A percentile compares a stretch with the other conserved stretches of the same genome.
These are phyloP conservation scores for Neotoxoptera formosana DNA, from an alignment of 1,140 invertebrate species.

Conservation along the genomic window DNA sequence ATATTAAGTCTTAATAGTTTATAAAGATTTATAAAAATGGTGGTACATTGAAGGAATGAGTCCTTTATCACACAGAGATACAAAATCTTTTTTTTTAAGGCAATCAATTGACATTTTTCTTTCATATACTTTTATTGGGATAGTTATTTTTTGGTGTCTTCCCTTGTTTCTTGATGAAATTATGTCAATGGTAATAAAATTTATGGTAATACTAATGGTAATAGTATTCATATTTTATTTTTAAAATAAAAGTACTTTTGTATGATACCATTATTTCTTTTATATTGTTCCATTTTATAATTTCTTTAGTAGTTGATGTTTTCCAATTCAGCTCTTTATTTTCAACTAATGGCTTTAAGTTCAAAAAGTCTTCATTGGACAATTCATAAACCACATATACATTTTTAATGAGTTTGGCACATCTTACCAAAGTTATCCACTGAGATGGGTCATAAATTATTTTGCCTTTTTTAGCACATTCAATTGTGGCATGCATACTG, in stretches of 20 bases:
- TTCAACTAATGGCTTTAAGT: background rate
- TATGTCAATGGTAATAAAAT: background rate
- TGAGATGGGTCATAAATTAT: background rate
- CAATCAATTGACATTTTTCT: too few relatives aligned
- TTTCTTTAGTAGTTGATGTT: background rate
- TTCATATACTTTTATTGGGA: too few relatives aligned
- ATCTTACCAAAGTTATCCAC: conserved; percentile 50
- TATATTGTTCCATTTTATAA: background rate
- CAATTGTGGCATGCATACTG: background rate
- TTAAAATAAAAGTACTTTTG: background rate
- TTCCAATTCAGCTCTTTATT: background rate
- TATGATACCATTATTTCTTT: background rate
- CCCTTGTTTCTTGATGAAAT: background rate
- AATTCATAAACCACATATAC: background rate
- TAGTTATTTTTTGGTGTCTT: background rate
- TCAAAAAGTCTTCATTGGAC: conserved; percentile 27
- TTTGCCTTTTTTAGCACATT: conserved; percentile 27
- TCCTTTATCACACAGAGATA: background rate
- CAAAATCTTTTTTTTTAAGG: too few relatives aligned
- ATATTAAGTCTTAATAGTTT: too few relatives aligned
- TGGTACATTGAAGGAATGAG: background rate
- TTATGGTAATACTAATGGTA: too few relatives aligned
- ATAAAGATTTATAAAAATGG: background rate
- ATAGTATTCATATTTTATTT: background rate
- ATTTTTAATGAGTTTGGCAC: conserved; percentile 21